These are phyloP conservation scores for Dipodomys ordii DNA, from an alignment of 2,113 vertebrate genomes.

Conservation along the genomic window DNA sequence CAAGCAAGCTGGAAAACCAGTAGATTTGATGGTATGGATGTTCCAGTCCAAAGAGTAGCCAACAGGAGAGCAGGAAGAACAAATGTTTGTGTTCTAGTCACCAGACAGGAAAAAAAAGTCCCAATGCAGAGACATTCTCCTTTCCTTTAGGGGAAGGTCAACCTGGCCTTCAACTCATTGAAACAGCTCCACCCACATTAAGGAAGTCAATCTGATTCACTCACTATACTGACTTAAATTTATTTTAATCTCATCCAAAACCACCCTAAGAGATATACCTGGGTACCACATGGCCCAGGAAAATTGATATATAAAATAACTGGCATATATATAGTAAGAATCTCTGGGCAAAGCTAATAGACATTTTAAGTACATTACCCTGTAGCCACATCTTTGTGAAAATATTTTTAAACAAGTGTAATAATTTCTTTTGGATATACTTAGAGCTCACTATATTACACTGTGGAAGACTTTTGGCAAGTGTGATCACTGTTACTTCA, in stretches of 20 bases:
- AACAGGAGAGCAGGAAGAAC: background rate
- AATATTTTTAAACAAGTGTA: slow-evolving; percentile 26
- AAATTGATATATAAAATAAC: slow-evolving; percentile 5
- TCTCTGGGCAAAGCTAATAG: background rate
- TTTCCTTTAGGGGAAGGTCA: background rate
- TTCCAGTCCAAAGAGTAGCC: background rate
- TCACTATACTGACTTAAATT: background rate
- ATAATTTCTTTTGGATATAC: slow-evolving; percentile 31
- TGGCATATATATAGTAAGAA: background rate
- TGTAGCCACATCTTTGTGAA: background rate
- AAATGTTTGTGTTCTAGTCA: background rate
- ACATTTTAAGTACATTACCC: background rate
- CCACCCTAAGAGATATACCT: background rate
- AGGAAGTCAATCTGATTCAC: background rate
- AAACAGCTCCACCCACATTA: background rate
- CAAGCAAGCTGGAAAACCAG: background rate
- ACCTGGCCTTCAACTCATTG: background rate
- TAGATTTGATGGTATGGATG: background rate
- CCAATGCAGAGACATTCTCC: background rate
- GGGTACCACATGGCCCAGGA: background rate
- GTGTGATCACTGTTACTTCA: background rate
- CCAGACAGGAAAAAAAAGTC: background rate
- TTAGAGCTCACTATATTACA: background rate
- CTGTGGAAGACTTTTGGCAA: slow-evolving; percentile 4
- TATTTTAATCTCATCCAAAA: background rate